Percentiles rank a stretch among this genome's conserved stretches.
These are phyloP conservation scores for Typhlichthys eigenmanni DNA, from an alignment of 2,797 vertebrate species.

Conservation along the genomic window DNA sequence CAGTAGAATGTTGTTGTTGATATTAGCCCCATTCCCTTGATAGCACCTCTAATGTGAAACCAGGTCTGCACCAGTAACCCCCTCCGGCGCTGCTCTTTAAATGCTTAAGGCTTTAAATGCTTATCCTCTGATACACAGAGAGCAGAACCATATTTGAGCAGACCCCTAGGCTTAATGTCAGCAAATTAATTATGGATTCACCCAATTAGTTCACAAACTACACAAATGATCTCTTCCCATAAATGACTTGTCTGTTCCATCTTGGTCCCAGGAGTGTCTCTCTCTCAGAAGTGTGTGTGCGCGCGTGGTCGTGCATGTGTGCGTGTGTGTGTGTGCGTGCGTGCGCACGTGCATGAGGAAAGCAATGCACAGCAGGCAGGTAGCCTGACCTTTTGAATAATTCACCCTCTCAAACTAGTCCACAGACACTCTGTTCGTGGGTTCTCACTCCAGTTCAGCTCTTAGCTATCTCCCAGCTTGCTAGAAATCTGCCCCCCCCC, in stretches of 20 bases:
- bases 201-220: constrained; percentile 74
- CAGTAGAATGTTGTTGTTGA: too few species aligned
- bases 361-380: constrained; percentile 65
- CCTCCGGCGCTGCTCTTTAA: constrained; percentile 38
- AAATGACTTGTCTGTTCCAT: constrained; percentile 56
- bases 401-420: constrained; percentile 71
- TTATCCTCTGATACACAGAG: constrained; percentile 54
- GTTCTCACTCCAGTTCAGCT: constrained; percentile 36
- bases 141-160: constrained; percentile 48
- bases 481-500: constrained; percentile 34
- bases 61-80: background rate
- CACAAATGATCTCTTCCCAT: constrained; percentile 59
- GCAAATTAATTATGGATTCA: constrained; percentile 74
- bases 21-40: too few species aligned
- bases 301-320: background rate
- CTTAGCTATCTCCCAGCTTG: constrained; percentile 24
- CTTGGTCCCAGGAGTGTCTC: constrained; percentile 43
- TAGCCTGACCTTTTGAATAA: constrained; percentile 82
- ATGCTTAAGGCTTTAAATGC: constrained; percentile 26
- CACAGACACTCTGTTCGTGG: constrained; percentile 24
- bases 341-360: constrained; percentile 9
- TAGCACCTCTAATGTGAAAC: too few species aligned
- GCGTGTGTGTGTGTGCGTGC: constrained; percentile 8
- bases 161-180: constrained; percentile 71
- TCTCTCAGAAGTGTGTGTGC: background rate